These are phyloP conservation scores for Drosophila rubida DNA, from an alignment of 2,888 invertebrate species.

Conservation along the genomic window DNA sequence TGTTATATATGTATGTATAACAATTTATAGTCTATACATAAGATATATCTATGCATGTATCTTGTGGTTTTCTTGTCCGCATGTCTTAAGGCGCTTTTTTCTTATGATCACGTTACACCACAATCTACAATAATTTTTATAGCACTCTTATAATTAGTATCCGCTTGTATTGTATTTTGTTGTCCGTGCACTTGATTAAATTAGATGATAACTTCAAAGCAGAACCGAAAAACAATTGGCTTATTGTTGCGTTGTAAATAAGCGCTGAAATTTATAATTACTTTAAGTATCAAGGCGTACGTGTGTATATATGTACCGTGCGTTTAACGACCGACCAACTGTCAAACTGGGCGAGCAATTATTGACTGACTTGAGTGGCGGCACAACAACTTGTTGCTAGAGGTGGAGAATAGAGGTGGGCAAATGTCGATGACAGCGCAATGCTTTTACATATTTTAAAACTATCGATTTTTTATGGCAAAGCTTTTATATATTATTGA, in stretches of 20 bases:
- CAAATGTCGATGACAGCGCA: too few species aligned
- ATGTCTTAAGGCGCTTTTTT: not conserved
- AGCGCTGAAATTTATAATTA: conserved; percentile 43
- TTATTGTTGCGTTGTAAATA: conserved; percentile 26
- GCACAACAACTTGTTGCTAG: conserved; percentile 41
- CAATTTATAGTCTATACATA: not conserved
- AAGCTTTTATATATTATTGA: too few species aligned
- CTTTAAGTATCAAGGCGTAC: conserved; percentile 42
- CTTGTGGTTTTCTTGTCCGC: not conserved
- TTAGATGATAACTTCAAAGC: conserved; percentile 17
- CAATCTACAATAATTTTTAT: conserved; percentile 5
- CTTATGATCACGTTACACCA: not conserved
- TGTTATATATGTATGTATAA: conserved; percentile 12
- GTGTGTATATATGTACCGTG: conserved; percentile 17
- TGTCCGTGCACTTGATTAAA: conserved; percentile 1
- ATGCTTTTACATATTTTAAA: too few species aligned
- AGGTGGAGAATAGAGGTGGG: too few species aligned
- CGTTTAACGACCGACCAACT: conserved; percentile 9
- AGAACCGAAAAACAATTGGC: conserved; percentile 13
- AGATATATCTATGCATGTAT: conserved; percentile 9
- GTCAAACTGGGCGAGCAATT: conserved; percentile 14
- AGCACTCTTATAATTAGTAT: conserved; percentile 16
- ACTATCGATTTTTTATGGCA: too few species aligned
- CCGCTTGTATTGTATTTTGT: not conserved
- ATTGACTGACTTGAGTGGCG: conserved; percentile 22